Evolutionary conservation across 2,113 vertebrate genomes (phyloP).

Genomic region (Elgaria multicarinata): DNA sequence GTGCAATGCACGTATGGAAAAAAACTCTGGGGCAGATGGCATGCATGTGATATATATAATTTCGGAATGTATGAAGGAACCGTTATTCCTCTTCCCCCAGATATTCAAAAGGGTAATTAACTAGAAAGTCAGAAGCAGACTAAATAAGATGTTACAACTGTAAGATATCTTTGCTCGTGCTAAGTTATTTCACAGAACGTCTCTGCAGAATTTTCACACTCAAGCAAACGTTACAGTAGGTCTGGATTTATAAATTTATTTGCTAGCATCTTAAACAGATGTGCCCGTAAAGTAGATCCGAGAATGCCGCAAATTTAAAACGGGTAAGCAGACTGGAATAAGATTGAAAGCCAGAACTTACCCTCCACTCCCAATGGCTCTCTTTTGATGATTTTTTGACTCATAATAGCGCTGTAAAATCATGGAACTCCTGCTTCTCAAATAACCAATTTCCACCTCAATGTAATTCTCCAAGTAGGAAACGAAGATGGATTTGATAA

Average conservation of each 20-base stretch:
- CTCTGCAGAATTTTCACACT: background rate
- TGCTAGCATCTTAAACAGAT: background rate
- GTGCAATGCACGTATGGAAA: background rate
- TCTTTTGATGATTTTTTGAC: conserved; percentile 99
- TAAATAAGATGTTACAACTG: background rate
- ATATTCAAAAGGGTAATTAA: background rate
- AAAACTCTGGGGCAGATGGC: background rate
- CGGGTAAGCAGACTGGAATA: rapidly evolving
- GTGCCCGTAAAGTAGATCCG: background rate
- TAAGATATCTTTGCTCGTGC: background rate
- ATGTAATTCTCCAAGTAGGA: conserved; percentile 98
- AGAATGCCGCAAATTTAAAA: background rate
- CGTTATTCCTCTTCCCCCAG: background rate
- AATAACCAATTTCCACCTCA: conserved; percentile 94
- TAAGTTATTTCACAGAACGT: background rate
- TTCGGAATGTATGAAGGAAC: background rate
- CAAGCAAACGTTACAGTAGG: background rate
- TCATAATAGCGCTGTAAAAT: conserved; percentile 98
- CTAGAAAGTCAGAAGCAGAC: background rate
- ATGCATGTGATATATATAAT: background rate
- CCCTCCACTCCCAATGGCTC: conserved; percentile 93
- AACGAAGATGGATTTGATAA: conserved; percentile 98
- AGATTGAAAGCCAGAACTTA: conserved; percentile 71
- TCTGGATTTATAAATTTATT: background rate
- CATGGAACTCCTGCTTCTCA: conserved; percentile 91